Percentiles rank a stretch among this genome's conserved stretches.
phyloP scores from a whole-genome alignment of 2,888 invertebrate species.

The Agrochola lota region DNA sequence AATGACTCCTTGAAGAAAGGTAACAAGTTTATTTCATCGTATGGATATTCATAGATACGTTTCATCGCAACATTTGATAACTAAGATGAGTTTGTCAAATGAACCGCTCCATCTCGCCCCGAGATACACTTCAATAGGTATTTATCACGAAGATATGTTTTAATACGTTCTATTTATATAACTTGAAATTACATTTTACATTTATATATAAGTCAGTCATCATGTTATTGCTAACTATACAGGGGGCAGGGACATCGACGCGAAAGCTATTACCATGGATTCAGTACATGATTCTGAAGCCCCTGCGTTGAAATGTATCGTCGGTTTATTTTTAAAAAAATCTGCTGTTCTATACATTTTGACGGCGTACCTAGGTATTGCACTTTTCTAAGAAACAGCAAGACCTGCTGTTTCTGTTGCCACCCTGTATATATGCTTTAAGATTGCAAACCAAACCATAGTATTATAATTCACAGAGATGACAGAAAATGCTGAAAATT shows the following conservation, averaged over 20 bases:
- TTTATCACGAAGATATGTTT: constrained; percentile 22
- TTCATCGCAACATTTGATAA: constrained; percentile 42
- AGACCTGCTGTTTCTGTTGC: too few species aligned
- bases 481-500: constrained; percentile 39
- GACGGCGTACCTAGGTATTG: too few species aligned
- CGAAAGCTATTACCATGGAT: too few species aligned
- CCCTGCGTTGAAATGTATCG: too few species aligned
- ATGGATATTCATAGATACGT: constrained; percentile 4
- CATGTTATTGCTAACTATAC: not conserved
- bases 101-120: constrained; percentile 1
- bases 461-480: not conserved
- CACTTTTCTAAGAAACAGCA: too few species aligned
- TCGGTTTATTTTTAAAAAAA: too few species aligned
- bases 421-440: not conserved
- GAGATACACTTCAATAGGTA: constrained; percentile 29
- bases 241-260: too few species aligned
- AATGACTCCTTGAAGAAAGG: constrained; percentile 21
- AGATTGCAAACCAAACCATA: not conserved
- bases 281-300: too few species aligned
- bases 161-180: constrained; percentile 6
- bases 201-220: not conserved
- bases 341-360: too few species aligned
- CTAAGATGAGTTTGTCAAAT: constrained; percentile 48
- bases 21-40: constrained; percentile 10
- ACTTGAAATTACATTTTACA: constrained; percentile 14